Base-by-base conservation (phyloP, 2,113 vertebrate species). In the Tylochromis polylepis region DNA sequence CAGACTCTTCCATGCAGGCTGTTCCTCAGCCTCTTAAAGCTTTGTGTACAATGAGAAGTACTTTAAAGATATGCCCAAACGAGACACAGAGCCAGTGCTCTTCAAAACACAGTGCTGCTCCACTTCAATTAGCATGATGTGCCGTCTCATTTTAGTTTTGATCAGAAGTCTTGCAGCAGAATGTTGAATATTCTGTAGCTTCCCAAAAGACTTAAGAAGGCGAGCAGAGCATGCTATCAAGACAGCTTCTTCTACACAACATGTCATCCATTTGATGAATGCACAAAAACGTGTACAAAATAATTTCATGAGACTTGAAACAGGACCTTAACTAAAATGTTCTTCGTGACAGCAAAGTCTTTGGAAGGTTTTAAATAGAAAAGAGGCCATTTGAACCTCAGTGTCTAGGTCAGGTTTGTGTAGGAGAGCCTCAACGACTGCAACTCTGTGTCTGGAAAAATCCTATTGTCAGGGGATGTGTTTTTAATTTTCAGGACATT, bases 401-500 rank as follows among this genome's bases (percentile, higher is more conserved):
- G 4, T 55, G 62, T 84, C 57, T 81, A 11, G 60, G 55, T 86
- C 55, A 27, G 16, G 11, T 16, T 79, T 36, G 59, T 60, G 65
- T 53, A 56, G 38, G n/a, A n/a, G 24, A 31, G 58, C n/a, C 10
- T 88, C 78, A 79, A 65, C 5, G 38, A 22, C 55, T 41, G 51
- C 38, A 11, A 24, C 11, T 58, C n/a, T 38, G 38, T 49, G 18
- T 49, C 14, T 43, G 67, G 18, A 58, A 84, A 24, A 67, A 82
- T 72, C 24, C 27, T 22, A 36, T 27, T 82, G 56, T 83, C 70
- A 10, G 60, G 36, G 29, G 22, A 79, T 22, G 43, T 65, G 60
- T 75, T 82, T 79, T 82, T 81, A 83, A 79, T 87, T 88, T 86
- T 82, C 51, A 82, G 51, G 51, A 81, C 36, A 87, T 78, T 85